Percentiles rank a stretch among this genome's conserved stretches.
phyloP scores from a whole-genome alignment of 2,888 invertebrate species.

The Tetheella fluctuosa region DNA sequence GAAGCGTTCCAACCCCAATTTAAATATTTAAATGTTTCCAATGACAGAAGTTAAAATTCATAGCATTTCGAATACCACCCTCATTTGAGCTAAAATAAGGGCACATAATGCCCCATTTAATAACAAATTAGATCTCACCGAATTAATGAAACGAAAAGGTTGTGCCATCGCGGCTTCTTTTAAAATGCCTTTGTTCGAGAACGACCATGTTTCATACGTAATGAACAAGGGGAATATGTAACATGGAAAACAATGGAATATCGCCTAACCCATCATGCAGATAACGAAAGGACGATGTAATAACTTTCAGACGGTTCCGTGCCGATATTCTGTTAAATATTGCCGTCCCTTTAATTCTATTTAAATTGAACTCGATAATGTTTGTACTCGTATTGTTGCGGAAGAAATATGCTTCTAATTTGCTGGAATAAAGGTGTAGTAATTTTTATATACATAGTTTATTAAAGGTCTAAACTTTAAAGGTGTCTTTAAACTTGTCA shows the following conservation, averaged over 20 bases:
- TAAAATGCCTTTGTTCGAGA: constrained; percentile 19
- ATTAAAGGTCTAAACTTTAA: too few species aligned
- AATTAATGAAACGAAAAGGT: constrained; percentile 15
- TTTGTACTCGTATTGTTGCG: background rate
- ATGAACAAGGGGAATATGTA: constrained; percentile 31
- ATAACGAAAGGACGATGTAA: constrained; percentile 47
- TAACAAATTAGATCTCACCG: constrained; percentile 75
- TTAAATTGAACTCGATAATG: constrained; percentile 8
- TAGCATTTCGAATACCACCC: constrained; percentile 71
- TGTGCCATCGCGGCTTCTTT: constrained; percentile 18
- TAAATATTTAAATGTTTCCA: constrained; percentile 69
- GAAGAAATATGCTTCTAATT: background rate
- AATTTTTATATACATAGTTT: background rate
- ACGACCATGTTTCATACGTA: constrained; percentile 24
- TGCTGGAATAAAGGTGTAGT: background rate
- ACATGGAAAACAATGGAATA: constrained; percentile 52
- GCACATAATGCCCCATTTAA: constrained; percentile 78
- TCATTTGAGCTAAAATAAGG: constrained; percentile 55
- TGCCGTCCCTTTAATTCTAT: constrained; percentile 26
- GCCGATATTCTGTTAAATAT: constrained; percentile 40
- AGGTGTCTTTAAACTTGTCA: too few species aligned
- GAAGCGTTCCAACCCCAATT: constrained; percentile 61
- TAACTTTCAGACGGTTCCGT: constrained; percentile 40
- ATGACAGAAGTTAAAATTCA: constrained; percentile 76
- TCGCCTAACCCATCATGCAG: constrained; percentile 39